phyloP scores from a whole-genome alignment of 2,888 invertebrate species.

The Gymnosoma rotundatum region DNA sequence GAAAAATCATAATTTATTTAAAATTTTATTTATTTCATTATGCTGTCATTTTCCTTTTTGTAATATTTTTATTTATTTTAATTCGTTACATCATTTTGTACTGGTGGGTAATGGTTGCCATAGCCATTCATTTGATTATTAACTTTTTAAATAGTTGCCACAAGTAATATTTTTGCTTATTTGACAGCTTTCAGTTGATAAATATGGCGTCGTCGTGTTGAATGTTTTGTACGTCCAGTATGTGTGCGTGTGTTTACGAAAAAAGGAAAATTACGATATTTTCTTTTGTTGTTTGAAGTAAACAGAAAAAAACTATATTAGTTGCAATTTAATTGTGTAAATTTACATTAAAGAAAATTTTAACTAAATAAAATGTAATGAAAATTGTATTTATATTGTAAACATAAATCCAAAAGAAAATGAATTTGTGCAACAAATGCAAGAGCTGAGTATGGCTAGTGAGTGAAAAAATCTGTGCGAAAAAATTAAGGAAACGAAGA shows the following conservation, averaged over 20 bases:
- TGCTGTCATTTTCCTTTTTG: no score
- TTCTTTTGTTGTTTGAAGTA: constrained; percentile 75
- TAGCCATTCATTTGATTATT: no score
- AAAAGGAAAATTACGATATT: constrained; percentile 72
- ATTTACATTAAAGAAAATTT: constrained; percentile 46
- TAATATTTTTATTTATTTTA: no score
- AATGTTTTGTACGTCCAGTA: constrained; percentile 69
- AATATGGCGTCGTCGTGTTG: constrained; percentile 80
- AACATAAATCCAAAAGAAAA: constrained; percentile 58
- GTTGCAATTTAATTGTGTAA: constrained; percentile 59
- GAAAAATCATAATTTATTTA: no score
- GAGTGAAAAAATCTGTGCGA: constrained; percentile 62
- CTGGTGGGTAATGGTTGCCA: no score
- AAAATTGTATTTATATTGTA: constrained; percentile 28
- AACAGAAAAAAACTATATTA: constrained; percentile 64
- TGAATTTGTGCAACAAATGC: constrained; percentile 71
- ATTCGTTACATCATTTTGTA: no score
- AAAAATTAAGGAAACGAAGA: constrained; percentile 59
- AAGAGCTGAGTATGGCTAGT: constrained; percentile 54
- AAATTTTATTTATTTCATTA: no score
- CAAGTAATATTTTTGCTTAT: not conserved
- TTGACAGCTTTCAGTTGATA: constrained; percentile 60
- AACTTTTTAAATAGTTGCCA: constrained; percentile 6
- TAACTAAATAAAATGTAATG: constrained; percentile 37
- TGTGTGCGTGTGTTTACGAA: constrained; percentile 63